Evolutionary conservation across 2,113 vertebrate species (phyloP).

Genomic region (Pluvianellus socialis): DNA sequence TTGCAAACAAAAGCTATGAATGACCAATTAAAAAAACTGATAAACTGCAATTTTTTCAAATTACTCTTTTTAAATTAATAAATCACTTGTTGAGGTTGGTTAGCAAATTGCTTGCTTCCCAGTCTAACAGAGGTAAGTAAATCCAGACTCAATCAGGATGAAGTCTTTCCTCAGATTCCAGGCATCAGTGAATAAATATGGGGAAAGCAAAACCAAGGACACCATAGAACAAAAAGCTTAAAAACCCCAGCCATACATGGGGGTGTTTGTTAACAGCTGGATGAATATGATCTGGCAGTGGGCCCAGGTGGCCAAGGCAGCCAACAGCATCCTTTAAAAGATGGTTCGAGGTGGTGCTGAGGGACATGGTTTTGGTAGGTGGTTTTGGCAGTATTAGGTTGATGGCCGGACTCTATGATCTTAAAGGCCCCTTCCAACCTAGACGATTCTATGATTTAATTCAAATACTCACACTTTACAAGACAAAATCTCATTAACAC

Average conservation of each 20-base stretch:
- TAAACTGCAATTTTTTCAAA: neutral
- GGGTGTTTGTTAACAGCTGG: no score
- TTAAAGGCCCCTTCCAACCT: no score
- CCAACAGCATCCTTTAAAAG: no score
- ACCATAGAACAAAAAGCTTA: neutral
- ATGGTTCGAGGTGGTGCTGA: no score
- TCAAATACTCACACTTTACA: neutral
- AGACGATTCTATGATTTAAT: neutral
- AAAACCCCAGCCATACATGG: no score
- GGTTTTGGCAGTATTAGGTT: no score
- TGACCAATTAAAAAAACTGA: neutral
- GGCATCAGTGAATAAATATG: neutral
- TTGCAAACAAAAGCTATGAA: neutral
- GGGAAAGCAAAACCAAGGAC: fast-evolving
- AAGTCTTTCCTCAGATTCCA: neutral
- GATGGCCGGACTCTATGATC: no score
- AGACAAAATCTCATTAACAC: fast-evolving
- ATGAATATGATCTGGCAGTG: no score
- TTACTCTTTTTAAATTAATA: neutral
- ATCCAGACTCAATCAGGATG: neutral
- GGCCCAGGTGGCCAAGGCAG: no score
- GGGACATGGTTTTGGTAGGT: no score
- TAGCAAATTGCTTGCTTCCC: neutral
- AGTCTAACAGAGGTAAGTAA: neutral
- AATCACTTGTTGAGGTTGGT: neutral